A percentile compares a stretch with the other conserved stretches of the same genome.
phyloP scores from a whole-genome alignment of 2,113 vertebrate species.

The Promerops cafer region DNA sequence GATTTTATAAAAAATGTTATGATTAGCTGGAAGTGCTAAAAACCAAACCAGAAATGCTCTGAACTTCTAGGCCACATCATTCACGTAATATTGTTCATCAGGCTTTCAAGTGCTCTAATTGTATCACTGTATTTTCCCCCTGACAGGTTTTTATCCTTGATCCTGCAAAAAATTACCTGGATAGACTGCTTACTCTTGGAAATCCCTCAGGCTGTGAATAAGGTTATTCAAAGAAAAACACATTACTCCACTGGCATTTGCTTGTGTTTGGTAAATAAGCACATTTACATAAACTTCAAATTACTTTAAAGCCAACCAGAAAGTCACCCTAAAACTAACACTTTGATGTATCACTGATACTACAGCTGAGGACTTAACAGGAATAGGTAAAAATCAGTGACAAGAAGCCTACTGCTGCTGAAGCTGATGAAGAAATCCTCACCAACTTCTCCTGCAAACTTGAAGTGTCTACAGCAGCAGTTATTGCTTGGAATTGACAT shows the following conservation, averaged over 20 bases:
- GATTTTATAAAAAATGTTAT: not conserved
- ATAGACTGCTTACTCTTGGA: not conserved
- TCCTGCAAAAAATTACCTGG: not conserved
- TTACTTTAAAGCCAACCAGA: not conserved
- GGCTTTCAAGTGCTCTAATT: not conserved
- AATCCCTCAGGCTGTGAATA: not conserved
- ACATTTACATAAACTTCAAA: not conserved
- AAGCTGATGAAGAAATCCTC: not conserved
- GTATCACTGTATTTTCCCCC: not conserved
- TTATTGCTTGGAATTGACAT: not conserved
- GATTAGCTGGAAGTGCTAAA: not conserved
- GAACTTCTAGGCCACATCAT: not conserved
- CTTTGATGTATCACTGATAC: not conserved
- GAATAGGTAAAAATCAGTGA: not conserved
- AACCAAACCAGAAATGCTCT: not conserved
- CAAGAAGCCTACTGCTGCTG: not conserved
- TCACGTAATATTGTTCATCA: not conserved
- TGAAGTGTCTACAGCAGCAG: not conserved
- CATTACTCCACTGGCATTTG: not conserved
- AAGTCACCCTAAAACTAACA: not conserved
- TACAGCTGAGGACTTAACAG: not conserved
- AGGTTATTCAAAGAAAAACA: not conserved
- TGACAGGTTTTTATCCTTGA: not conserved
- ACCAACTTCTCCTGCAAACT: not conserved
- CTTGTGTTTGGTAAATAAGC: not conserved